These are phyloP conservation scores for Xestoiulus laeticollis DNA, from an alignment of 2,888 invertebrate species.

Conservation along the genomic window DNA sequence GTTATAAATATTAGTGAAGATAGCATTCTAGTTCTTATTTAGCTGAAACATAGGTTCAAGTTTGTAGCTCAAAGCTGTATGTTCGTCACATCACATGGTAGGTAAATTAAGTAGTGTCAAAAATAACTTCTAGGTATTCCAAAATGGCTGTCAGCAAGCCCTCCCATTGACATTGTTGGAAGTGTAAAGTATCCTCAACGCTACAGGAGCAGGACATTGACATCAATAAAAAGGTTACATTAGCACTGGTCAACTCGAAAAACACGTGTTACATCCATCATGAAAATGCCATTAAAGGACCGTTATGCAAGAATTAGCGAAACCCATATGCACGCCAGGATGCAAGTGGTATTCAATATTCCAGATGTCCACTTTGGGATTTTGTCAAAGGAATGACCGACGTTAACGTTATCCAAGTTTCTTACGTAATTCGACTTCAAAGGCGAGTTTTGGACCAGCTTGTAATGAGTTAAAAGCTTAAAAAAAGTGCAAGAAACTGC, in stretches of 20 bases:
- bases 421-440: neutral
- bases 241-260: neutral
- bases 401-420: neutral
- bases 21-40: too few relatives aligned
- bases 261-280: neutral
- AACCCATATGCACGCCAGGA: neutral
- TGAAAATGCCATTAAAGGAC: neutral
- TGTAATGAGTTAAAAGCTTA: neutral
- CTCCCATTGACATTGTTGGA: neutral
- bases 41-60: too few relatives aligned
- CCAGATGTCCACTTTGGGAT: neutral
- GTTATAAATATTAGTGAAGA: too few relatives aligned
- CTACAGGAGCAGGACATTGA: neutral
- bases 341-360: neutral
- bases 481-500: neutral
- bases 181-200: neutral
- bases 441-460: neutral
- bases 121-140: neutral
- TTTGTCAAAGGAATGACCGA: neutral
- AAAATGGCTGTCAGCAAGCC: neutral
- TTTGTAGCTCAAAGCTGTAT: too few relatives aligned
- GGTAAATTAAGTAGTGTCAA: neutral
- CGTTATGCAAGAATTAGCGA: neutral
- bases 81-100: too few relatives aligned
- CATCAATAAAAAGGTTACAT: neutral